A percentile compares a stretch with the other conserved stretches of the same genome.
These are phyloP conservation scores for Echinarachnius parma DNA, from an alignment of 53 echinoderm and acorn worm genomes.

Conservation along the genomic window DNA sequence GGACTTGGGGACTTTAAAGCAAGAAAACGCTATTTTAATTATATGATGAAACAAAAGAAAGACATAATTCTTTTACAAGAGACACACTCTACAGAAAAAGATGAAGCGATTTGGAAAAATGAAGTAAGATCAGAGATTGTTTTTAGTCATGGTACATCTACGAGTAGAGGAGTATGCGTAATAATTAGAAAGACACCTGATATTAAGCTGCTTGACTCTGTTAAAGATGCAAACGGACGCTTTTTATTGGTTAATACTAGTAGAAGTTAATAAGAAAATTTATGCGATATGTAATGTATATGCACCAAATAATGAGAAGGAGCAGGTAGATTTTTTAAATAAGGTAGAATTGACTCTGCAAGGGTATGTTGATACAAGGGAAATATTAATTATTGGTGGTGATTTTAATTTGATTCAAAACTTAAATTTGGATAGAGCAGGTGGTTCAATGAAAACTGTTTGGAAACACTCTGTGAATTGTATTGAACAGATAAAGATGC, in stretches of 20 bases:
- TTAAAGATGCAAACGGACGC: background rate
- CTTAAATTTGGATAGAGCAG: no score
- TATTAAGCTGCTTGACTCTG: background rate
- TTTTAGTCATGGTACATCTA: slow-evolving; percentile 1
- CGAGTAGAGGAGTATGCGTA: slow-evolving; percentile 2
- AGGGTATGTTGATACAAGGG: slow-evolving; percentile 2
- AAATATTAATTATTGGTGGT: no score
- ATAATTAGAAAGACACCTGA: background rate
- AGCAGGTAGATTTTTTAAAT: background rate
- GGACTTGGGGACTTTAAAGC: no score
- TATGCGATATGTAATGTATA: background rate
- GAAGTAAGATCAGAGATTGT: slow-evolving; percentile 2
- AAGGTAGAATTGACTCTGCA: background rate
- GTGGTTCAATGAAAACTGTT: no score
- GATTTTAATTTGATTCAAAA: no score
- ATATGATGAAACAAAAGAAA: background rate
- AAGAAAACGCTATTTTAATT: no score
- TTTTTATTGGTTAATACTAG: slow-evolving; percentile 14
- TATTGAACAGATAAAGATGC: no score
- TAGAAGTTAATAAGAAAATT: background rate
- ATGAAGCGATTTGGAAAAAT: background rate
- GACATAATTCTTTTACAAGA: slow-evolving; percentile 1
- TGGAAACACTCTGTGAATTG: no score
- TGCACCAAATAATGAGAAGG: slow-evolving; percentile 21
- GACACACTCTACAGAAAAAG: slow-evolving; percentile 3